Evolutionary conservation across 2,797 vertebrate species (phyloP).

Genomic region (Podargus strigoides): DNA sequence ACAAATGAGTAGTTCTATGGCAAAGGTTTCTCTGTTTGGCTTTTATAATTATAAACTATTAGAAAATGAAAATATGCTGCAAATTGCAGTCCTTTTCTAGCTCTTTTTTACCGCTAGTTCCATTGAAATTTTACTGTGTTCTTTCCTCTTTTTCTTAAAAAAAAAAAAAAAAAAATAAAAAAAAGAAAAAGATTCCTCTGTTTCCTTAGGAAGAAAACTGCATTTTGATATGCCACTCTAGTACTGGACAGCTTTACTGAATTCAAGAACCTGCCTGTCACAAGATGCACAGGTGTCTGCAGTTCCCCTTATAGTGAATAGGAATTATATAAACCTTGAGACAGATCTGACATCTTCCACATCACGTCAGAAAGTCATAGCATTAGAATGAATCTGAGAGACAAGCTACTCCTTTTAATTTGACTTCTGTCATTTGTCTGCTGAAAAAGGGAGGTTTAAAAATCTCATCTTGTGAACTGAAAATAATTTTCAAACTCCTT

Average conservation of each 20-base stretch:
- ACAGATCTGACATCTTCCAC: background rate
- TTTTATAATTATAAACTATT: background rate
- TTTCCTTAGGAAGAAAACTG: background rate
- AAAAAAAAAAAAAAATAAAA: background rate
- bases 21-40: background rate
- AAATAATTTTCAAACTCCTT: slow-evolving; percentile 22
- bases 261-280: background rate
- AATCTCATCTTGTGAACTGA: background rate
- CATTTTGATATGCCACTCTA: background rate
- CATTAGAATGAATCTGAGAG: slow-evolving; percentile 1
- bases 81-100: background rate
- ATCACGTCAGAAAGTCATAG: background rate
- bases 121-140: background rate
- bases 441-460: background rate
- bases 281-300: background rate
- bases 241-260: background rate
- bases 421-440: background rate
- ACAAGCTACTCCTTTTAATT: slow-evolving; percentile 31
- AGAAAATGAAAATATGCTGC: background rate
- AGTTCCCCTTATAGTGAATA: background rate
- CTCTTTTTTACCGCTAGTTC: background rate
- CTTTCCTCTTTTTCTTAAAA: background rate
- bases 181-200: background rate
- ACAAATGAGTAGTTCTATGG: background rate
- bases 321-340: background rate